These are phyloP conservation scores for Ophraella communa DNA, from an alignment of 2,888 invertebrate genomes.

Conservation along the genomic window DNA sequence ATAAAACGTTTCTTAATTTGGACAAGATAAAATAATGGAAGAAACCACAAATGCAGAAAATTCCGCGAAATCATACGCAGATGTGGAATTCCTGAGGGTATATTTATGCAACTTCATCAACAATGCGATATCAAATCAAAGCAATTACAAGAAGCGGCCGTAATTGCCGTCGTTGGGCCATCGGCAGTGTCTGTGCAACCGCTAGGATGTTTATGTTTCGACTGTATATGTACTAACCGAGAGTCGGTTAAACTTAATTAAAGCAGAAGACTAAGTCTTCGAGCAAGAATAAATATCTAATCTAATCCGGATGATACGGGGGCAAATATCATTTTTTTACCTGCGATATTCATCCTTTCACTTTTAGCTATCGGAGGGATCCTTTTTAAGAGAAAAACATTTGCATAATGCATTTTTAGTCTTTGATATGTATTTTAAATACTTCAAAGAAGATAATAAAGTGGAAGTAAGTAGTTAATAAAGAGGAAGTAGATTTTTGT, in stretches of 20 bases:
- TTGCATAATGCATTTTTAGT: no score
- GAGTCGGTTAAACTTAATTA: conserved; percentile 22
- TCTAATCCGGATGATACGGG: not conserved
- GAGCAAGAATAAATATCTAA: not conserved
- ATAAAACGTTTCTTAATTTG: not conserved
- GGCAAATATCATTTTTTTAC: not conserved
- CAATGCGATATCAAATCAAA: conserved; percentile 28
- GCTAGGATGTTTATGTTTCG: conserved; percentile 7
- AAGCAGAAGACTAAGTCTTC: conserved; percentile 7
- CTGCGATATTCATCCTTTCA: no score
- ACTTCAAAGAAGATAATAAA: no score
- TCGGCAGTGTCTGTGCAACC: conserved; percentile 14
- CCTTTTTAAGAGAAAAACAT: no score
- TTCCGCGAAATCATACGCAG: conserved; percentile 23
- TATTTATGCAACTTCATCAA: conserved; percentile 25
- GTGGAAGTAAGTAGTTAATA: no score
- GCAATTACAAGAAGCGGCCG: conserved; percentile 25
- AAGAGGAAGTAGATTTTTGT: no score
- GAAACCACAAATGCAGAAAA: conserved; percentile 10
- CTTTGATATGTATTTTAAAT: no score
- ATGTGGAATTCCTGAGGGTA: conserved; percentile 22
- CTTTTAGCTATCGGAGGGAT: no score
- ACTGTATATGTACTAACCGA: not conserved
- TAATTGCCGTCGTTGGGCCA: conserved; percentile 24
- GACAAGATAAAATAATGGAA: not conserved